Evolutionary conservation across 2,113 vertebrate species (phyloP), one percentile per base, ranked within the genome.

Genomic region (Poeciliopsis turrubarensis): DNA sequence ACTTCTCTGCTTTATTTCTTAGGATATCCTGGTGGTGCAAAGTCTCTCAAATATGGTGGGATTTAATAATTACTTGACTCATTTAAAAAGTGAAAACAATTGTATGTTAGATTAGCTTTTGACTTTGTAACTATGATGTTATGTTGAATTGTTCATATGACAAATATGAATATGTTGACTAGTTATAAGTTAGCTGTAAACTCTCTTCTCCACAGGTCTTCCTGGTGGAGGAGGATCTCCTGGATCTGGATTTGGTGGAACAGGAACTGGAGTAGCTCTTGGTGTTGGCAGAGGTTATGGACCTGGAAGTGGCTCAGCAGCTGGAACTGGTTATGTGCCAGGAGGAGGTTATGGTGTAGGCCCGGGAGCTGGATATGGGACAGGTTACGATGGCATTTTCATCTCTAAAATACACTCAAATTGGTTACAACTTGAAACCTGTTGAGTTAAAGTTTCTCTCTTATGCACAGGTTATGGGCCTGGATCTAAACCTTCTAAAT

Each of bases 401-500:
- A 5, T 31, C 25, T 27, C 13, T 27, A n/a, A 41, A 73, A 63
- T n/a, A 37, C 34, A 11, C 10, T 73, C 3, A 60, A 60, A 14
- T n/a, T 67, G 39, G 1, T 2, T 25, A 34, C 68, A 29, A 14
- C 39, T 67, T 9, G 29, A 25, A 10, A 71, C 68, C 66, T 8
- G 17, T 10, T 27, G 39, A 70, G 60, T 17, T 44, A n/a, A 27
- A 68, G 65, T 41, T 41, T 1, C 13, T 51, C 2, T 74, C 10
- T 51, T 54, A 68, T 68, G 72, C 32, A 17, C 65, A 93, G 93
- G 91, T 32, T 92, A 92, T 84, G 90, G 92, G 77, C 30, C 77
- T 73, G 89, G 90, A 74, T 87, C 77, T 64, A 93, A 95, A 88
- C 82, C 87, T 86, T 83, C 89, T 82, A 94, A 93, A 93, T 94